Base-by-base conservation (phyloP, 2,888 invertebrate species). In the Phyllotreta cruciferae region DNA sequence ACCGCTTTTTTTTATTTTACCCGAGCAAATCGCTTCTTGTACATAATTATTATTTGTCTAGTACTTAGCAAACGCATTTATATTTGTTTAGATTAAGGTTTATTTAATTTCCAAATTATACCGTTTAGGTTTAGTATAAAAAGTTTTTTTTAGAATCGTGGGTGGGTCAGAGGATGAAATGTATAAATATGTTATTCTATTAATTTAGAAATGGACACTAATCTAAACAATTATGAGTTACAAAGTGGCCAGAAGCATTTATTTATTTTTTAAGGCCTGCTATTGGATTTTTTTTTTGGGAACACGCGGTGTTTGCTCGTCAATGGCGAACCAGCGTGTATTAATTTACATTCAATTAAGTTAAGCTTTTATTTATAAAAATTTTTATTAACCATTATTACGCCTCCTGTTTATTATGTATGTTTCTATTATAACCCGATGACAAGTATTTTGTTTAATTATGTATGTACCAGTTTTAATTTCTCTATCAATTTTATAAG, bases 11-110 rank as follows among this genome's bases (percentile, higher is more conserved):
- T 62, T 57, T 56, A 58, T 24, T 24, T 24, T 24, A 54, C 56
- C 64, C 62, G 57, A 67, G 64, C 62, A 67, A 64, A 64, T 66
- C 66, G 67, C 71, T 71, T 70, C 63, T 60, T 72, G 72, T 70
- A 71, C 72, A 74, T 72, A 24, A 71, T 39, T 68, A 69, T 64
- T 55, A 68, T 70, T 68, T 71, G 60, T 68, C 63, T 73, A 71
- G 73, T 74, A 74, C 73, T 75, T 75, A 75, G 73, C 70, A 24
- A 63, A 65, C 52, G 66, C 70, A 70, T 72, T 73, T 71, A 71
- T 66, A 58, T 14, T 52, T 52, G 52, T 52, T 60, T 60, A 44
- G 60, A 60, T 60, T 52, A 60, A 60, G 60, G 44, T 52, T 52
- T 52, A 53, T 60, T 58, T 35, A 57, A 50, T 57, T 50, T 50